These are phyloP conservation scores for Sander lucioperca DNA, from an alignment of 2,113 vertebrate species.

Conservation along the genomic window DNA sequence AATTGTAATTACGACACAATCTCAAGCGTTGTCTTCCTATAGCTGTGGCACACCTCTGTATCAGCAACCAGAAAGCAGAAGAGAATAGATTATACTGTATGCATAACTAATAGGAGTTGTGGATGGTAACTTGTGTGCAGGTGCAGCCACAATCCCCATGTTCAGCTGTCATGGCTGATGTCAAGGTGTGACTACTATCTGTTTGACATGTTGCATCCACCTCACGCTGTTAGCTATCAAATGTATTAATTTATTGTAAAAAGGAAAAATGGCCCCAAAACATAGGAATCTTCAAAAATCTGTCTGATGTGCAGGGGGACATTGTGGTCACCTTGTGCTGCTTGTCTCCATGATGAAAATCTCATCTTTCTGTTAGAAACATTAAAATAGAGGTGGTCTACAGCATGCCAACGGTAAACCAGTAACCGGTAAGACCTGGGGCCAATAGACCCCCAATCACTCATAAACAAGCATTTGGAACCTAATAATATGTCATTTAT, in stretches of 20 bases:
- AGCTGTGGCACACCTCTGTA: background rate
- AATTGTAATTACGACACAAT: background rate
- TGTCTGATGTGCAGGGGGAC: background rate
- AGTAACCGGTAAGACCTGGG: too few relatives aligned
- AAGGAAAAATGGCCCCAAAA: background rate
- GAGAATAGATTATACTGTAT: background rate
- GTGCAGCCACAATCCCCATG: background rate
- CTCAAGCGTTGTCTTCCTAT: background rate
- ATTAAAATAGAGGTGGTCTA: background rate
- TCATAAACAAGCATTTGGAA: background rate
- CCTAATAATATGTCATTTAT: background rate
- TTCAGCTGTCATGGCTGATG: conserved; percentile 20
- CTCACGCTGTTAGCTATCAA: too few relatives aligned
- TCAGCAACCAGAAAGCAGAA: background rate
- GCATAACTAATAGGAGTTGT: background rate
- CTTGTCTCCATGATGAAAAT: background rate
- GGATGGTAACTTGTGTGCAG: conserved; percentile 6
- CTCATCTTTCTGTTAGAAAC: background rate
- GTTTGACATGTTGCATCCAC: background rate
- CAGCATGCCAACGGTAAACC: background rate
- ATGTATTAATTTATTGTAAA: background rate
- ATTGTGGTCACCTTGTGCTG: background rate
- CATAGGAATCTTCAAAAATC: background rate
- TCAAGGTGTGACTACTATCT: background rate
- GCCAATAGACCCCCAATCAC: background rate